These are phyloP conservation scores for Euproctis similis DNA, from an alignment of 2,888 invertebrate species.

Conservation along the genomic window DNA sequence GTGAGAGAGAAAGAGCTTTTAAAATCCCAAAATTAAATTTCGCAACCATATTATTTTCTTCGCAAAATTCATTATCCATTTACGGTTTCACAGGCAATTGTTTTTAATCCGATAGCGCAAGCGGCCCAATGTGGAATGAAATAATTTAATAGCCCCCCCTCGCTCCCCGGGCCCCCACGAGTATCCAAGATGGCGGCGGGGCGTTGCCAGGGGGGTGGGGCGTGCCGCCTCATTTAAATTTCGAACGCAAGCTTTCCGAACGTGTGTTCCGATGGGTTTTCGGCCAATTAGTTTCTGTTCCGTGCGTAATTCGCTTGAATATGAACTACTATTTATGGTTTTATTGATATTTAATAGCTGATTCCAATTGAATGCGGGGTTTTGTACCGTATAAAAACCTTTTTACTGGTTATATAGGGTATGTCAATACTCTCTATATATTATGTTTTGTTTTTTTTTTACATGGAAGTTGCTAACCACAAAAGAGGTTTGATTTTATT, in stretches of 20 bases:
- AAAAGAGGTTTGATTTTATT: too few species aligned
- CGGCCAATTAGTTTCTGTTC: slow-evolving; percentile 72
- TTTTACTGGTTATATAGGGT: too few species aligned
- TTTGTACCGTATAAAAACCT: too few species aligned
- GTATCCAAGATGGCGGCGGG: slow-evolving; percentile 71
- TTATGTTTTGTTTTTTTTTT: too few species aligned
- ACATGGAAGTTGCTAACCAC: too few species aligned
- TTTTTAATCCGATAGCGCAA: slow-evolving; percentile 72
- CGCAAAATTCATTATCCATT: slow-evolving; percentile 72
- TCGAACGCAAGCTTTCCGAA: slow-evolving; percentile 69
- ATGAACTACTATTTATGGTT: slow-evolving; percentile 44
- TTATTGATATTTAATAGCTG: slow-evolving; percentile 57
- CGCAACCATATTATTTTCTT: slow-evolving; percentile 64
- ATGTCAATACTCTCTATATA: too few species aligned
- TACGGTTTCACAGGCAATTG: slow-evolving; percentile 73
- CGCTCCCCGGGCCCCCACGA: slow-evolving; percentile 35
- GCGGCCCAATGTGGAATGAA: slow-evolving; percentile 72
- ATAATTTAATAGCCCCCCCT: slow-evolving; percentile 71
- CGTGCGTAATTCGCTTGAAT: slow-evolving; percentile 58
- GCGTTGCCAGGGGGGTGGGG: slow-evolving; percentile 67
- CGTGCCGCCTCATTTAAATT: slow-evolving; percentile 74
- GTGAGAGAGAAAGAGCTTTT: slow-evolving; percentile 23
- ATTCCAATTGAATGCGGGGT: slow-evolving; percentile 27
- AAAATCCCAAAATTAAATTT: slow-evolving; percentile 56
- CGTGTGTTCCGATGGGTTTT: slow-evolving; percentile 70